These are phyloP conservation scores for Microctonus hyperodae DNA, from an alignment of 2,888 invertebrate species.

Conservation along the genomic window DNA sequence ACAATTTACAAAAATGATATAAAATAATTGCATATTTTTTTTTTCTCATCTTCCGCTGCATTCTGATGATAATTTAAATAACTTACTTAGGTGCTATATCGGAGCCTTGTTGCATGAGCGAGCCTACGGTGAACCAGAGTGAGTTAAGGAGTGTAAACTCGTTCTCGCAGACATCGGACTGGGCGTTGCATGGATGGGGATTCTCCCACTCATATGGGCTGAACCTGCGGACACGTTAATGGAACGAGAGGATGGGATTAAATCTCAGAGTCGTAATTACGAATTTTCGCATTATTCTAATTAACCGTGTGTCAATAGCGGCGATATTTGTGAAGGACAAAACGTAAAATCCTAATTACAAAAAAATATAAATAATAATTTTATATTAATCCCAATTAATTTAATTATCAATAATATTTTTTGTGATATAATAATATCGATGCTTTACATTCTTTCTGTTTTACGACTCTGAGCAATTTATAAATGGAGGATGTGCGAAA, in stretches of 20 bases:
- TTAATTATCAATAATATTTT: neutral
- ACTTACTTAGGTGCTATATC: conserved; percentile 92
- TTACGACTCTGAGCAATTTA: conserved; percentile 26
- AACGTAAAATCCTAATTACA: neutral
- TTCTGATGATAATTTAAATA: neutral
- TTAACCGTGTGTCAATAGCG: neutral
- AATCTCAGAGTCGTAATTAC: conserved; percentile 42
- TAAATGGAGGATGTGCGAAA: neutral
- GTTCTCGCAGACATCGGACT: conserved; percentile 87
- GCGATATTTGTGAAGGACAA: neutral
- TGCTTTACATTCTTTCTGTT: neutral
- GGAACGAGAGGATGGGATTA: conserved; percentile 53
- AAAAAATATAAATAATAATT: neutral
- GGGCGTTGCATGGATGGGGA: conserved; percentile 84
- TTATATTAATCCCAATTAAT: neutral
- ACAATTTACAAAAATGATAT: neutral
- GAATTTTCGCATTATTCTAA: conserved; percentile 4
- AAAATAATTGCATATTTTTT: neutral
- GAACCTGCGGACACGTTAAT: conserved; percentile 72
- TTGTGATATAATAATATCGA: neutral
- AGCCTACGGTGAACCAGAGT: conserved; percentile 94
- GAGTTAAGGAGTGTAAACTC: conserved; percentile 91
- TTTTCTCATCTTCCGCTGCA: neutral
- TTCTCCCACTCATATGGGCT: conserved; percentile 95
- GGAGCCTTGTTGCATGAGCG: conserved; percentile 92